These are phyloP conservation scores for Stictonetta naevosa DNA, from an alignment of 2,113 vertebrate species.

Conservation along the genomic window DNA sequence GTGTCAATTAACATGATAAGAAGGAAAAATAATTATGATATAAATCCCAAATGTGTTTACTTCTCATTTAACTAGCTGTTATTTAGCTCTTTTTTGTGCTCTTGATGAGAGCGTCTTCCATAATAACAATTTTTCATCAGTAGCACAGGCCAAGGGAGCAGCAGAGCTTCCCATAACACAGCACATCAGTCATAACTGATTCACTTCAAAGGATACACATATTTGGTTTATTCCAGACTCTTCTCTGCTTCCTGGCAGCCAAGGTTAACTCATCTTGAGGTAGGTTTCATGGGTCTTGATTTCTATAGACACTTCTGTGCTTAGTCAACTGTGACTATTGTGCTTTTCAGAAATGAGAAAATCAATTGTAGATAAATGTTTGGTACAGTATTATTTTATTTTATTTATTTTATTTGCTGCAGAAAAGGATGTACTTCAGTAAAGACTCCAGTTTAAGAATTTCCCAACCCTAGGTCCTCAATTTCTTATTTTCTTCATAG, in stretches of 20 bases:
- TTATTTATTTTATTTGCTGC: not conserved
- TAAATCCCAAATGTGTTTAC: not conserved
- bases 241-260: not conserved
- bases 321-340: not conserved
- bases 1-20: not conserved
- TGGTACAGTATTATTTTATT: not conserved
- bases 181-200: not conserved
- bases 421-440: not conserved
- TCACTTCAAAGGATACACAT: not conserved
- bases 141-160: not conserved
- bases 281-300: not conserved
- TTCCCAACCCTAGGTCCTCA: not conserved
- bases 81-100: not conserved
- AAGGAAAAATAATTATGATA: not conserved
- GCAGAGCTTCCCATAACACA: not conserved
- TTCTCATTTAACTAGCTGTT: not conserved
- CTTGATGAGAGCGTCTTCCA: accelerated
- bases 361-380: not conserved
- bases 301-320: not conserved
- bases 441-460: not conserved
- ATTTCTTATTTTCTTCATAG: not conserved
- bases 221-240: not conserved
- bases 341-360: not conserved
- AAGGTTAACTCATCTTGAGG: not conserved
- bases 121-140: not conserved